Base-by-base conservation (phyloP, 2,113 vertebrate genomes). In the Monopterus albus region DNA sequence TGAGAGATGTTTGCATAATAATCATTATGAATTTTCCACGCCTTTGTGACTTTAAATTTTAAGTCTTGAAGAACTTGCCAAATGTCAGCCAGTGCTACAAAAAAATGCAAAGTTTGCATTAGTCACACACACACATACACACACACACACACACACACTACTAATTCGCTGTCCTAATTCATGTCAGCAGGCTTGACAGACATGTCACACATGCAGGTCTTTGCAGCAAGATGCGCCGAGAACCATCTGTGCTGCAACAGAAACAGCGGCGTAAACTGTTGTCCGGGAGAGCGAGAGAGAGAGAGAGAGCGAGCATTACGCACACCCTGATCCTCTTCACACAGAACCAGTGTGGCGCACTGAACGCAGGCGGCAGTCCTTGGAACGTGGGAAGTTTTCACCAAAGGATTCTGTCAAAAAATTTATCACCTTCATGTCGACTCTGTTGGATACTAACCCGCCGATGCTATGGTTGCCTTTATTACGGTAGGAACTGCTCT, bases 401-500 rank as follows among this genome's bases (percentile, higher is more conserved):
- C 79, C 78, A 61, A 89, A 94, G 74, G 83, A 89, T 91, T 91
- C 93, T 91, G 89, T 89, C 89, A 84, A 83, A 90, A 90, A 77
- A 92, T 93, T 93, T 94, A 85, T 94, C 94, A 96, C 94, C 96
- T 98, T 96, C 94, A 98, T 98, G 97, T 96, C 96, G 95, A 92
- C 94, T 94, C 91, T 93, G 92, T 93, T 95, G 96, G 94, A 96
- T 95, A 94, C 93, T 92, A 91, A 90, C 91, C 93, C 90, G 93
- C 95, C 94, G 95, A 97, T 97, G 97, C 96, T 97, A 97, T 98
- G 97, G 96, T 98, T 96, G 96, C 96, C 95, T 95, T 95, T 95
- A 93, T 95, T 96, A 96, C 96, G 96, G 96, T 98, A 97, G 94
- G 96, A 83, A 39, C 46, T 18, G 11, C 51, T 47, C 72, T 20